Evolutionary conservation across 1,140 invertebrate genomes (phyloP).

Genomic region (Drosophila pseudoobscura): DNA sequence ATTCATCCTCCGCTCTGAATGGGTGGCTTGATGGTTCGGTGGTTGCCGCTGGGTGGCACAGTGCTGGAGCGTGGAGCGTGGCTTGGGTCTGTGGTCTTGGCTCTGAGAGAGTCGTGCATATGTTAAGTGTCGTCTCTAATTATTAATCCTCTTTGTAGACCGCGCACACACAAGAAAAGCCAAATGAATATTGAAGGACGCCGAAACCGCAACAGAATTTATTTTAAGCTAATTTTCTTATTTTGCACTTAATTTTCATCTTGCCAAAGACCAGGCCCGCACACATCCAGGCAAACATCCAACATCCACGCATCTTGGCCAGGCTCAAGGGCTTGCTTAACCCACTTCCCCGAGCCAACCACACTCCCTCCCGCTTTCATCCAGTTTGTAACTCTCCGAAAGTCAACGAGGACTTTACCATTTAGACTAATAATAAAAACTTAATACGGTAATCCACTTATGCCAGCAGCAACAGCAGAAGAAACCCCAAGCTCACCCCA

Average conservation of each 20-base stretch:
- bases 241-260: constrained; percentile 77
- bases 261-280: constrained; percentile 30
- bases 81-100: not conserved
- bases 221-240: constrained; percentile 81
- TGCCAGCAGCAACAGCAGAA: constrained; percentile 48
- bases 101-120: constrained; percentile 3
- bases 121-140: constrained; percentile 58
- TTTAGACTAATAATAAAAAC: constrained; percentile 82
- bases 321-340: constrained; percentile 4
- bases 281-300: not conserved
- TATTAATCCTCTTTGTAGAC: constrained; percentile 45
- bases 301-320: constrained; percentile 7
- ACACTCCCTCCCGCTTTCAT: constrained; percentile 12
- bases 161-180: constrained; percentile 29
- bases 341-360: not conserved
- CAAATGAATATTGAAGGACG: constrained; percentile 70
- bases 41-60: constrained; percentile 12
- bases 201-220: constrained; percentile 58
- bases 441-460: constrained; percentile 81
- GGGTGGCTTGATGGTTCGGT: constrained; percentile 12
- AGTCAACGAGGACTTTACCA: constrained; percentile 70
- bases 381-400: constrained; percentile 48
- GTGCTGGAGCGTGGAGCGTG: not conserved
- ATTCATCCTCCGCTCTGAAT: constrained; percentile 16
- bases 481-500: constrained; percentile 35